A percentile compares a stretch with the other conserved stretches of the same genome.
Conservation (phyloP, 2,888 invertebrate species). For the Pseudolycoriella hygida region DNA sequence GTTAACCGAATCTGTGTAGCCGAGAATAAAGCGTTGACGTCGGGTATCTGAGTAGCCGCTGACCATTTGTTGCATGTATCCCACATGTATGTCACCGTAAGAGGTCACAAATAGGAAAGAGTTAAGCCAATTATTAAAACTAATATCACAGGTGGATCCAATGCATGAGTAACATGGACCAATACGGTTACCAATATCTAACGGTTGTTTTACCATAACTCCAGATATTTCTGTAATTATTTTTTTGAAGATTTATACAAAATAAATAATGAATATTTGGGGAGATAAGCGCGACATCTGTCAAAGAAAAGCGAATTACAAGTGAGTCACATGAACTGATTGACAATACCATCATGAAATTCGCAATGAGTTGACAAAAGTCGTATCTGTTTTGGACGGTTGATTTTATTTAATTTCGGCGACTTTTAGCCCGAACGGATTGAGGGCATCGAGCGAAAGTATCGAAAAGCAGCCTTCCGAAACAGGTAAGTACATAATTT, state of each 20-base stretch:
- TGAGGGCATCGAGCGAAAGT: too few species aligned
- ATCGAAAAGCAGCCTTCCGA: too few species aligned
- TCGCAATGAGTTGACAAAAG: too few species aligned
- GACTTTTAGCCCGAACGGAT: too few species aligned
- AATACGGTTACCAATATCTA: constrained; percentile 6
- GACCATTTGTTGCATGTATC: constrained; percentile 6
- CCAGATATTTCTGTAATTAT: neutral
- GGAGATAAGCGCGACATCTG: too few species aligned
- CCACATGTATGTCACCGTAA: constrained; percentile 8
- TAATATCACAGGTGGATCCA: neutral
- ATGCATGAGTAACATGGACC: neutral
- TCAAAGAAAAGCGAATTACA: too few species aligned
- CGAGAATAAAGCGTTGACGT: neutral
- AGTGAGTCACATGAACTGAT: too few species aligned
- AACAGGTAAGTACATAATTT: too few species aligned
- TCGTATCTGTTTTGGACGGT: too few species aligned
- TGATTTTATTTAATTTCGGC: too few species aligned
- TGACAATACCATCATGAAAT: too few species aligned
- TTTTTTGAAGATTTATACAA: neutral
- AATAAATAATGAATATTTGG: neutral
- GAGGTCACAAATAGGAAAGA: constrained; percentile 4
- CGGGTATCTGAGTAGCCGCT: neutral
- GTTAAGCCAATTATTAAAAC: constrained; percentile 9
- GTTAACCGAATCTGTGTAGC: neutral
- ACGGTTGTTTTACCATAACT: constrained; percentile 5